phyloP scores from a whole-genome alignment of 1,140 invertebrate genomes.

The Drosophila triauraria region DNA sequence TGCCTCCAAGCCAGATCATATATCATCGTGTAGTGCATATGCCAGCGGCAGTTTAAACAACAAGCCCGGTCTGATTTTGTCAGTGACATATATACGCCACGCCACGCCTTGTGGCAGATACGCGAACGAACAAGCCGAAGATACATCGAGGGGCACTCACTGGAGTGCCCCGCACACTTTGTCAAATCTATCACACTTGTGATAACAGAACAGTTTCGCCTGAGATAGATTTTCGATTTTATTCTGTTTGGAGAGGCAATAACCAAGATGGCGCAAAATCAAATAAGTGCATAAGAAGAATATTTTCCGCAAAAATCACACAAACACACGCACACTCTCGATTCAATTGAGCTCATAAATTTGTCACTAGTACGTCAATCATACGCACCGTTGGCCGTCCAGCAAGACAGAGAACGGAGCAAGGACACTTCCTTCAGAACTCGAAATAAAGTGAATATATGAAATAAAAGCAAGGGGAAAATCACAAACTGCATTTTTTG shows the following conservation, averaged over 20 bases:
- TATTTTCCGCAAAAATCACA: conserved; percentile 48
- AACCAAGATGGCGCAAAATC: conserved; percentile 15
- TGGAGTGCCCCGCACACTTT: conserved; percentile 29
- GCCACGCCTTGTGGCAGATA: conserved; percentile 50
- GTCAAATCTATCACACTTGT: conserved; percentile 69
- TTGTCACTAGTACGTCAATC: conserved; percentile 43
- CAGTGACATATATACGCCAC: conserved; percentile 65
- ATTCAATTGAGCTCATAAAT: conserved; percentile 38
- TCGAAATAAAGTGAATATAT: conserved; percentile 6
- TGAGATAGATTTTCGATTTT: conserved; percentile 25
- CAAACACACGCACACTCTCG: not conserved
- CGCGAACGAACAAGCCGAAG: conserved; percentile 12
- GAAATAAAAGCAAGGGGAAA: conserved; percentile 21
- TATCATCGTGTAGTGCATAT: conserved; percentile 75
- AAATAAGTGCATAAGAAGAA: conserved; percentile 26
- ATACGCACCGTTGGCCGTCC: conserved; percentile 41
- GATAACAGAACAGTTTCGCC: conserved; percentile 26
- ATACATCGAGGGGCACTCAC: conserved; percentile 21
- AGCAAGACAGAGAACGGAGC: conserved; percentile 36
- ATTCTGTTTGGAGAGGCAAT: conserved; percentile 28
- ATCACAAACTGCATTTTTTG: conserved; percentile 16
- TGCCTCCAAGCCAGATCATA: conserved; percentile 54
- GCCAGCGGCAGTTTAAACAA: conserved; percentile 62
- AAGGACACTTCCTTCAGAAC: not conserved
- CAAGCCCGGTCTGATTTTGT: conserved; percentile 50